Evolutionary conservation across 2,797 vertebrate genomes (phyloP), one percentile per base, ranked within the genome.

Genomic region (Catostomus latipinnis): DNA sequence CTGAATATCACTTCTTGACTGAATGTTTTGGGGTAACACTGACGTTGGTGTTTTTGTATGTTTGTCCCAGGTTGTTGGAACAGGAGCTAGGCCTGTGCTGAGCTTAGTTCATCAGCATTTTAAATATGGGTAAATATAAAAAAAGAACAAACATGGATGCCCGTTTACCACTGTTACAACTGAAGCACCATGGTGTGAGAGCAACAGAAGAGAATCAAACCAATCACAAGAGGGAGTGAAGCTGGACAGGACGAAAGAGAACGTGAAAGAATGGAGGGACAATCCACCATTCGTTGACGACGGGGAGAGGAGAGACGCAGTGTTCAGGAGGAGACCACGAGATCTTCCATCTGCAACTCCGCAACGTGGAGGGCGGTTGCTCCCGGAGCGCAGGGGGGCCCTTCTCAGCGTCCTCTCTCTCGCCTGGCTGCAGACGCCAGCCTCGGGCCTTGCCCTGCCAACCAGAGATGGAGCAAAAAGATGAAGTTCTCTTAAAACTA

Each of bases 111-210:
- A 92, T 96, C 96, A 95, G 97, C 96, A 97, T 98, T 98, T 98
- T 98, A 98, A 87, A 97, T 97, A 97, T 98, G 98, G 96, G 97
- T 98, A 98, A 98, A 97, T 98, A 97, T 94, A 96, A 96, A 96
- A 96, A 95, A 96, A 87, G 84, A 98, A 96, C 97, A 96, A 97
- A 97, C 98, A 99, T 93, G 97, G 98, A 99, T 98, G 97, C 97
- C 97, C 98, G 98, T 99, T 98, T 99, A 98, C 97, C 97, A 98
- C 97, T 98, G 98, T 97, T 98, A 98, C 96, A 97, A 97, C 97
- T 96, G 96, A 98, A 96, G 98, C 97, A 97, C 96, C 96, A 96
- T 96, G 94, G 96, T 96, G 96, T 96, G 96, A 97, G 96, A 96
- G 96, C 97, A 94, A 96, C 96, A 96, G 96, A 95, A 96, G 95